These are phyloP conservation scores for Xanthostigma xanthostigma DNA, from an alignment of 2,888 invertebrate species.

Conservation along the genomic window DNA sequence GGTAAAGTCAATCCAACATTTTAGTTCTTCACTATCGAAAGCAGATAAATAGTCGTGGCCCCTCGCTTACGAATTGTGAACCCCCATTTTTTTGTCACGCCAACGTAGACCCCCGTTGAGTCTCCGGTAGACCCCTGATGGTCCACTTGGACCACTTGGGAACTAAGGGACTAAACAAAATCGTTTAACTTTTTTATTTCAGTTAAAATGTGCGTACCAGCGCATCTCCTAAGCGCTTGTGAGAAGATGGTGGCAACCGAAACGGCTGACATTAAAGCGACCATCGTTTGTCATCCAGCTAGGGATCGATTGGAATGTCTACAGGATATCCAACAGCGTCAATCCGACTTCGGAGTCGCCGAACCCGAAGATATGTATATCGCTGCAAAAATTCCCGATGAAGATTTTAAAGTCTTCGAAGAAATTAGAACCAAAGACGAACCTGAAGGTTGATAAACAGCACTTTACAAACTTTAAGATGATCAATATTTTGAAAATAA, in stretches of 20 bases:
- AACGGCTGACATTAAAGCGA: conserved; percentile 36
- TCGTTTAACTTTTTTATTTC: conserved; percentile 13
- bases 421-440: conserved; percentile 65
- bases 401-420: conserved; percentile 60
- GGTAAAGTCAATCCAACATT: too few species aligned
- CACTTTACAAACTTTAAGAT: background rate
- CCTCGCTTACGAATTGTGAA: too few species aligned
- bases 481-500: background rate
- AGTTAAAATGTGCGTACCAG: conserved; percentile 67
- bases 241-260: conserved; percentile 48
- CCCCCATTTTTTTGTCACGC: too few species aligned
- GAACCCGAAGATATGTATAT: conserved; percentile 85
- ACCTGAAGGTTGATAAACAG: conserved; percentile 42
- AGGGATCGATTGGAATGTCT: conserved; percentile 67
- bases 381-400: conserved; percentile 52
- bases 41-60: too few species aligned
- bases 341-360: conserved; percentile 68
- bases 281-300: conserved; percentile 49
- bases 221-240: conserved; percentile 44
- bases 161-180: too few species aligned
- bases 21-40: too few species aligned
- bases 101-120: too few species aligned
- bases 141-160: too few species aligned
- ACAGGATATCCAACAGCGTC: conserved; percentile 53
- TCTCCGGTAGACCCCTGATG: too few species aligned